phyloP scores from a whole-genome alignment of 92 coral and sea anemone genomes.

The Epizoanthus stellaris region DNA sequence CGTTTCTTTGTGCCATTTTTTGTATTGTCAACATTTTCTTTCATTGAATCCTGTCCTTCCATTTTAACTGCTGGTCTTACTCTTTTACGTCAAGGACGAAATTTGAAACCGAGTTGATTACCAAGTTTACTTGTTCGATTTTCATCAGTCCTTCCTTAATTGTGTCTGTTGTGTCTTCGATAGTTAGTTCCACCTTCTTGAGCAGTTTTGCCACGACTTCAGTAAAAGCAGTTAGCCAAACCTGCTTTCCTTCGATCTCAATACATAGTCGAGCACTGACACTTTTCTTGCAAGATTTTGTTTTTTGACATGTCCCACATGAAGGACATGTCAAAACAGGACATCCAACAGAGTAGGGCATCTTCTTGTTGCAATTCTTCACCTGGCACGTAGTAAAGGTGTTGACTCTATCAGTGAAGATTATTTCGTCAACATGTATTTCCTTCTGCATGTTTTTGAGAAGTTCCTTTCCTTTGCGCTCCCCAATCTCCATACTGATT shows the following conservation, averaged over 20 bases:
- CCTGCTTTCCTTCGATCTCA: slow-evolving; percentile 44
- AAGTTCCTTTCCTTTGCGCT: slow-evolving; percentile 5
- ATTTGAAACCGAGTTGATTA: slow-evolving; percentile 38
- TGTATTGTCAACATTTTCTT: no score
- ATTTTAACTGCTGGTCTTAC: not conserved
- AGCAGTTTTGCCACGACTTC: slow-evolving; percentile 43
- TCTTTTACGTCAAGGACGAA: slow-evolving; percentile 32
- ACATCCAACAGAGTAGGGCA: slow-evolving; percentile 53
- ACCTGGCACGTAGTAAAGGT: slow-evolving; percentile 47
- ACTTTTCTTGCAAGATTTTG: slow-evolving; percentile 39
- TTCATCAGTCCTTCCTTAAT: slow-evolving; percentile 40
- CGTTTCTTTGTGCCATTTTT: no score
- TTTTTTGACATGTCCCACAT: slow-evolving; percentile 57
- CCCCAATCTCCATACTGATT: not conserved
- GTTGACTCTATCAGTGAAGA: slow-evolving; percentile 32
- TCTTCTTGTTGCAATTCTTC: slow-evolving; percentile 49
- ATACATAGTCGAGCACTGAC: slow-evolving; percentile 53
- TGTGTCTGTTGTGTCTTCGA: slow-evolving; percentile 38
- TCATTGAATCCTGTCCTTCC: no score
- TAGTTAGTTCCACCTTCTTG: slow-evolving; percentile 29
- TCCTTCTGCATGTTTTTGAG: slow-evolving; percentile 4
- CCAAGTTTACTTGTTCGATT: slow-evolving; percentile 32
- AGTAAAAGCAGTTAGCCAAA: slow-evolving; percentile 58
- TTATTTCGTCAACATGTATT: slow-evolving; percentile 3
- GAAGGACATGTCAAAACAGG: slow-evolving; percentile 38